Conservation (phyloP, 2,797 vertebrate species). For the Anomalospiza imberbis region DNA sequence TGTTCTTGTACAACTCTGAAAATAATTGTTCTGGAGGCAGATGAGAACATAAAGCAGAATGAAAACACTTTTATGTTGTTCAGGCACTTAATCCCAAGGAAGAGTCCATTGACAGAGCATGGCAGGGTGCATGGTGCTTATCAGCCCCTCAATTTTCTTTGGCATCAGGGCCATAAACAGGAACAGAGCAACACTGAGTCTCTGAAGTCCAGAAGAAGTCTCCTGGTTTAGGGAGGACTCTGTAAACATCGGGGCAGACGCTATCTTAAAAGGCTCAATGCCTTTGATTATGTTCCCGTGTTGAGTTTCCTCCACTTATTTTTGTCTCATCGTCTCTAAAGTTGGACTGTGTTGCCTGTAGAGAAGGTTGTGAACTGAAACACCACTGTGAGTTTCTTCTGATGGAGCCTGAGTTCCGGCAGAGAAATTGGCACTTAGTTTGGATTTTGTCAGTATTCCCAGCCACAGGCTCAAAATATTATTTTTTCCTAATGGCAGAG, state of each 20-base stretch:
- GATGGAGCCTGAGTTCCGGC: conserved; percentile 22
- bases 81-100: conserved; percentile 3
- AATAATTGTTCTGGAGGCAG: conserved; percentile 17
- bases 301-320: conserved; percentile 46
- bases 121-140: conserved; percentile 4
- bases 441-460: background rate
- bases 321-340: conserved; percentile 12
- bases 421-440: conserved; percentile 1
- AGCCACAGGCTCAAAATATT: background rate
- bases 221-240: background rate
- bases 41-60: conserved; percentile 24
- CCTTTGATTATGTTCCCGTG: conserved; percentile 49
- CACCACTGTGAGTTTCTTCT: background rate
- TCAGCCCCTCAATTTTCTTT: conserved; percentile 27
- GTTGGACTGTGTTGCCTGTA: background rate
- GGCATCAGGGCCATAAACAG: conserved; percentile 9
- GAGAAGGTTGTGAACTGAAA: conserved; percentile 25
- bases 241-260: conserved; percentile 33
- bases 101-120: conserved; percentile 31
- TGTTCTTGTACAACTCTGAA: conserved; percentile 1
- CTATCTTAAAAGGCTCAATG: conserved; percentile 37
- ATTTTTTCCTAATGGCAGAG: background rate
- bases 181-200: conserved; percentile 7
- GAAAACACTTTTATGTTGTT: conserved; percentile 42
- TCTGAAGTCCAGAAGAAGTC: conserved; percentile 54